These are phyloP conservation scores for Amazona ochrocephala DNA, from an alignment of 2,797 vertebrate species.

Conservation along the genomic window DNA sequence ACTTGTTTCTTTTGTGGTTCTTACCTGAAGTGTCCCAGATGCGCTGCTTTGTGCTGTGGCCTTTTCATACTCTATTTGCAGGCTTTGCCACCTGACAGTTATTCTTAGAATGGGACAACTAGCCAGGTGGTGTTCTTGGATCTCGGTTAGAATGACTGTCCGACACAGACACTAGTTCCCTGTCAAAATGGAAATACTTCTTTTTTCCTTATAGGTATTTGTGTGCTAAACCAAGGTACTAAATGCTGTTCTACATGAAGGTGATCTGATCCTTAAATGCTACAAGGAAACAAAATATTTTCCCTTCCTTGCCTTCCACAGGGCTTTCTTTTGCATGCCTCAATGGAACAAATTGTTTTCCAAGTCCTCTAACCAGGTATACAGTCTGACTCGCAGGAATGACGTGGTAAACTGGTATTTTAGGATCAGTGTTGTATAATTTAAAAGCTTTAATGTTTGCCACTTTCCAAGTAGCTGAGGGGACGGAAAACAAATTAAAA, in stretches of 20 bases:
- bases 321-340: neutral
- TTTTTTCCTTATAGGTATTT: conserved; percentile 16
- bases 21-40: neutral
- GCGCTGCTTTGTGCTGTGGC: neutral
- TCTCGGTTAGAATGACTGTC: neutral
- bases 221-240: neutral
- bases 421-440: neutral
- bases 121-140: conserved; percentile 39
- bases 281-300: neutral
- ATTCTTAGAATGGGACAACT: neutral
- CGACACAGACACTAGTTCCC: neutral
- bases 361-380: neutral
- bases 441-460: neutral
- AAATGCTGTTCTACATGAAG: neutral
- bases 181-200: neutral
- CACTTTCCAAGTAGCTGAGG: neutral
- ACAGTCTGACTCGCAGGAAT: neutral
- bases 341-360: neutral
- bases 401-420: neutral
- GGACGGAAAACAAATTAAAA: neutral
- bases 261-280: neutral
- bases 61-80: neutral
- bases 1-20: neutral
- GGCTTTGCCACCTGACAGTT: neutral
- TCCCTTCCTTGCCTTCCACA: neutral